These are phyloP conservation scores for Halisarca cf. caerulea DNA, from an alignment of 37 sponge, comb jelly and placozoan genomes.

Conservation along the genomic window DNA sequence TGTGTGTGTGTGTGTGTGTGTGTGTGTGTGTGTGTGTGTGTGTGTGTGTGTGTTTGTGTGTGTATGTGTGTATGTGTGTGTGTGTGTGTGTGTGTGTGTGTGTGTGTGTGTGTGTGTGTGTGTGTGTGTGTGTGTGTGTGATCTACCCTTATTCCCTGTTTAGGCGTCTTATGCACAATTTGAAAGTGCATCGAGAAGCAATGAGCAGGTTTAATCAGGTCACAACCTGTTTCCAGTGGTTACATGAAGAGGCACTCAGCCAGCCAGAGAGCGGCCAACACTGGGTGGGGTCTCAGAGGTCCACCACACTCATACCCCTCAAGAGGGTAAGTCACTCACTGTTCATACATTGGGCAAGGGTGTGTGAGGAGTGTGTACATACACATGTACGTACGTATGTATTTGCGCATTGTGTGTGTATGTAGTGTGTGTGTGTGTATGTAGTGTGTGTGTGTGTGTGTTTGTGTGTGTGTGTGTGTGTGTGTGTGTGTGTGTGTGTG, in stretches of 20 bases:
- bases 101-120: not conserved
- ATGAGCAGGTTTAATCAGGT: conserved; percentile 44
- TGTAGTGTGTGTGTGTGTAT: too few species aligned
- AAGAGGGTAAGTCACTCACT: conserved; percentile 74
- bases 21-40: not conserved
- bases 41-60: too few species aligned
- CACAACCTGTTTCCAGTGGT: conserved; percentile 77
- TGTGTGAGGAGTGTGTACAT: too few species aligned
- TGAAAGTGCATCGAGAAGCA: conserved; percentile 68
- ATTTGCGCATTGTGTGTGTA: too few species aligned
- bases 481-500: too few species aligned
- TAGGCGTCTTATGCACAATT: conserved; percentile 66
- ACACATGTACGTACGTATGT: too few species aligned
- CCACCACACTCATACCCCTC: conserved; percentile 53
- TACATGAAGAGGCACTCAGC: conserved; percentile 67
- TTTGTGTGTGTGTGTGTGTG: too few species aligned
- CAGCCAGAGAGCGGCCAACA: conserved; percentile 53
- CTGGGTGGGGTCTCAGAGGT: conserved; percentile 65
- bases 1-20: not conserved
- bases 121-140: conserved; percentile 16
- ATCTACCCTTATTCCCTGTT: not conserved
- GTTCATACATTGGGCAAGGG: too few species aligned
- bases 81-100: conserved; percentile 11
- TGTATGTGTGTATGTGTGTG: too few species aligned
- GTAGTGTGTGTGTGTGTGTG: too few species aligned